Evolutionary conservation across 2,113 vertebrate genomes (phyloP).

Genomic region (Monarcha castaneiventris): DNA sequence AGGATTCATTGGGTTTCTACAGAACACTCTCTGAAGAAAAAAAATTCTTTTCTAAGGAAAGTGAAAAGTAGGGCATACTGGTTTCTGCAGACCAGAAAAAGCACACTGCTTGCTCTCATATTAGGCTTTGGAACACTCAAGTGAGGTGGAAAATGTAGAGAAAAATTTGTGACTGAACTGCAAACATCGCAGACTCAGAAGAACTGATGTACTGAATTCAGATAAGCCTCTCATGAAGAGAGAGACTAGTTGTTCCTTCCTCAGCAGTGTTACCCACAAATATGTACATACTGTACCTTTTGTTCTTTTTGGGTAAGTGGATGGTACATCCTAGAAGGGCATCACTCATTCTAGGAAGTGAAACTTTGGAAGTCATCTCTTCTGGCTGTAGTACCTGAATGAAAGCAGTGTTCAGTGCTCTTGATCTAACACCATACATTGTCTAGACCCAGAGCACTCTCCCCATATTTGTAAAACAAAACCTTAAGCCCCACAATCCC

Average conservation of each 20-base stretch:
- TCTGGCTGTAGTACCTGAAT: not conserved
- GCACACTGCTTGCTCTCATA: not conserved
- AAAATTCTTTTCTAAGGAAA: not conserved
- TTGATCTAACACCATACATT: not conserved
- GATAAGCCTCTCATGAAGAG: conserved; percentile 31
- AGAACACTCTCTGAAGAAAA: not conserved
- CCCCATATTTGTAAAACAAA: not conserved
- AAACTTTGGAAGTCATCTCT: conserved; percentile 9
- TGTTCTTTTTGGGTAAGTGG: conserved; percentile 23
- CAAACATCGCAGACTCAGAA: conserved; percentile 5
- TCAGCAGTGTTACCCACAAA: conserved; percentile 24
- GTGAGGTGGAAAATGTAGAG: conserved; percentile 25
- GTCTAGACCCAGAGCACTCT: not conserved
- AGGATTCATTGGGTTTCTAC: not conserved
- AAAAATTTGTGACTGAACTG: not conserved
- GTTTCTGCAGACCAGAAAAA: conserved; percentile 30
- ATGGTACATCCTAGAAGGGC: conserved; percentile 25
- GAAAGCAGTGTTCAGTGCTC: not conserved
- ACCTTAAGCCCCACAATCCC: not conserved
- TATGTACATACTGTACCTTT: conserved; percentile 43
- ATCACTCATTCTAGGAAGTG: conserved; percentile 8
- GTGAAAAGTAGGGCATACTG: conserved; percentile 31
- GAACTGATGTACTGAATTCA: conserved; percentile 52
- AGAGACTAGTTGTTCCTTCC: conserved; percentile 62
- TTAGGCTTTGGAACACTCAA: conserved; percentile 13